Percentiles rank a stretch among this genome's conserved stretches.
Conservation (phyloP, 2,797 vertebrate genomes). For the Tokudaia muenninki region DNA sequence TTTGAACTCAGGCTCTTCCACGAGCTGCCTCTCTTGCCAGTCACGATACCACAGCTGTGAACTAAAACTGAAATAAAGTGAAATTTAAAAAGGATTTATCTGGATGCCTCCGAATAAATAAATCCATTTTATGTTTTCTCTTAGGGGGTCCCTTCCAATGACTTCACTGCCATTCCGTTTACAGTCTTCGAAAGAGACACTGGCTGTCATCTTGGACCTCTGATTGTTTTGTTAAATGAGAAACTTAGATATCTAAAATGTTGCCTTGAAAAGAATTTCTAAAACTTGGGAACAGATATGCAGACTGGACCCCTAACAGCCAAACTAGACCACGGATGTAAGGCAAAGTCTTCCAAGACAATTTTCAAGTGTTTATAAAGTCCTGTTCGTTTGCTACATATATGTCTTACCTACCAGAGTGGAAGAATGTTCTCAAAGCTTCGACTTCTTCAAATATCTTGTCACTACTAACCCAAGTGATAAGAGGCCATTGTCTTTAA, state of each 20-base stretch:
- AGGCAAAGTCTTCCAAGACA: conserved; percentile 52
- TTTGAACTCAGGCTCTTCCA: conserved; percentile 54
- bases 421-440: neutral
- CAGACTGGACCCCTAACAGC: neutral
- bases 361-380: neutral
- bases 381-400: neutral
- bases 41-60: conserved; percentile 65
- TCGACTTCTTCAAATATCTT: conserved; percentile 1
- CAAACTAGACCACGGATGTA: conserved; percentile 12
- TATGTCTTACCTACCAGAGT: neutral
- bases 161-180: conserved; percentile 68
- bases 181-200: conserved; percentile 58
- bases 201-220: conserved; percentile 63
- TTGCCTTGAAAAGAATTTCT: conserved; percentile 61
- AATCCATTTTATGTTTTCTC: conserved; percentile 58
- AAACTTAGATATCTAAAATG: conserved; percentile 29
- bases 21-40: conserved; percentile 58
- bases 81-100: conserved; percentile 78
- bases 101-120: conserved; percentile 16
- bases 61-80: conserved; percentile 72
- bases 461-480: conserved; percentile 3
- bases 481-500: conserved; percentile 18
- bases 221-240: conserved; percentile 16
- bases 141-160: conserved; percentile 54
- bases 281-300: conserved; percentile 15